Conservation (phyloP, 1,140 invertebrate genomes). For the Drosophila punjabiensis region DNA sequence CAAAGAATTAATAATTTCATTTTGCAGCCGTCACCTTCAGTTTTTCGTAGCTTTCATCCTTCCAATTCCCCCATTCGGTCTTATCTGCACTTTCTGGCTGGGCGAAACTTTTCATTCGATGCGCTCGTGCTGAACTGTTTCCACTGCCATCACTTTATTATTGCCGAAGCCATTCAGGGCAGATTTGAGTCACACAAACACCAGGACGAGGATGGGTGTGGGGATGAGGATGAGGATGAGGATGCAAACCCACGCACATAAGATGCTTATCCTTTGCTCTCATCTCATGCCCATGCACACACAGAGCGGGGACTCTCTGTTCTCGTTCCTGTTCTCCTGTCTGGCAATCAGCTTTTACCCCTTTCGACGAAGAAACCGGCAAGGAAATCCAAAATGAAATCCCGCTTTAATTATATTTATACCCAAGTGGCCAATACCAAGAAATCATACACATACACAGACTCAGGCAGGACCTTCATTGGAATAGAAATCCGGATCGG, state of each 20-base stretch:
- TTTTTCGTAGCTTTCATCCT: constrained; percentile 20
- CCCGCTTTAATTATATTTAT: constrained; percentile 78
- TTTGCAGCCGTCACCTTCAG: constrained; percentile 4
- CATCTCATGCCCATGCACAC: constrained; percentile 27
- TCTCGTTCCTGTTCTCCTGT: constrained; percentile 15
- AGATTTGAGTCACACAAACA: constrained; percentile 29
- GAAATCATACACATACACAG: constrained; percentile 21
- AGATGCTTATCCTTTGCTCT: constrained; percentile 63
- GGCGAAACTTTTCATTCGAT: constrained; percentile 36
- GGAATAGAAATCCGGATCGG: constrained; percentile 13
- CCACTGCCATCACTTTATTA: constrained; percentile 51
- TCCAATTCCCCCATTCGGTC: constrained; percentile 21
- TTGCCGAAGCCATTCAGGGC: constrained; percentile 45
- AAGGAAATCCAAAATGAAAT: constrained; percentile 65
- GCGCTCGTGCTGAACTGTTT: constrained; percentile 48
- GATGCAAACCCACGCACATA: constrained; percentile 32
- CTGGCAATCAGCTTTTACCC: constrained; percentile 65
- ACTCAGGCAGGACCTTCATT: neutral
- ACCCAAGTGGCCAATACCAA: constrained; percentile 71
- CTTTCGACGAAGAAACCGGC: constrained; percentile 32
- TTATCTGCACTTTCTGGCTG: constrained; percentile 21
- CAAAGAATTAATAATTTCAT: constrained; percentile 12
- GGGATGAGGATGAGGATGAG: neutral
- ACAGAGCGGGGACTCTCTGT: constrained; percentile 10
- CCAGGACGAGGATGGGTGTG: neutral